phyloP scores from a whole-genome alignment of 23 tunicate species.

The Clavelina lepadiformis region DNA sequence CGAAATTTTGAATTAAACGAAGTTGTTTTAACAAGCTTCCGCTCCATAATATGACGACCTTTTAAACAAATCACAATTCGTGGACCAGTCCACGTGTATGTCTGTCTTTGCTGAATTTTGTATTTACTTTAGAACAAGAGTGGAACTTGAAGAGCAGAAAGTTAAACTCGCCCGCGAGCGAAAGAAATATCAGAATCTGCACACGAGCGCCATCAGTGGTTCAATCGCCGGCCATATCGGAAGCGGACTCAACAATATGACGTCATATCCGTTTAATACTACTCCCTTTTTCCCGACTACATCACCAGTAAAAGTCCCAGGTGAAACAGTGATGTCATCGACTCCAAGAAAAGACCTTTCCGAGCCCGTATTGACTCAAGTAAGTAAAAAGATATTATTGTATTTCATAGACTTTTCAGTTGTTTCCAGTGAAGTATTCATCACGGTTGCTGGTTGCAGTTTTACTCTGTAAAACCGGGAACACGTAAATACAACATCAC shows the following conservation, averaged over 20 bases:
- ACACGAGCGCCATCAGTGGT: constrained; percentile 35
- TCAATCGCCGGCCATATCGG: constrained; percentile 20
- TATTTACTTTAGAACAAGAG: constrained; percentile 46
- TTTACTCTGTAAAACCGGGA: no score
- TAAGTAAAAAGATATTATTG: no score
- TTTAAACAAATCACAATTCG: no score
- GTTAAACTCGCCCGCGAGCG: constrained; percentile 31
- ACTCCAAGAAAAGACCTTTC: constrained; percentile 46
- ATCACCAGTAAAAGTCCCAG: constrained; percentile 1
- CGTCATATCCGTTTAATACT: not conserved
- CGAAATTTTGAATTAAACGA: no score
- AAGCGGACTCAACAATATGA: not conserved
- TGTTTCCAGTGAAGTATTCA: no score
- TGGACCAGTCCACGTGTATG: no score
- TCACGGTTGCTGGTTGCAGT: no score
- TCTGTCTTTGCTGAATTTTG: no score
- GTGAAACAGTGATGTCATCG: constrained; percentile 19
- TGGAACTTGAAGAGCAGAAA: constrained; percentile 35
- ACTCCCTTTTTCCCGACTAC: not conserved
- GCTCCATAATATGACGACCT: no score
- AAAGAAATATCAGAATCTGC: constrained; percentile 45
- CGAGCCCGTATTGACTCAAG: constrained; percentile 31
- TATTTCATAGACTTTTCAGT: no score
- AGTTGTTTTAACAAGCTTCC: no score
- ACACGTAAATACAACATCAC: no score